Evolutionary conservation across 2,113 vertebrate species (phyloP).

Genomic region (Alligator mississippiensis): DNA sequence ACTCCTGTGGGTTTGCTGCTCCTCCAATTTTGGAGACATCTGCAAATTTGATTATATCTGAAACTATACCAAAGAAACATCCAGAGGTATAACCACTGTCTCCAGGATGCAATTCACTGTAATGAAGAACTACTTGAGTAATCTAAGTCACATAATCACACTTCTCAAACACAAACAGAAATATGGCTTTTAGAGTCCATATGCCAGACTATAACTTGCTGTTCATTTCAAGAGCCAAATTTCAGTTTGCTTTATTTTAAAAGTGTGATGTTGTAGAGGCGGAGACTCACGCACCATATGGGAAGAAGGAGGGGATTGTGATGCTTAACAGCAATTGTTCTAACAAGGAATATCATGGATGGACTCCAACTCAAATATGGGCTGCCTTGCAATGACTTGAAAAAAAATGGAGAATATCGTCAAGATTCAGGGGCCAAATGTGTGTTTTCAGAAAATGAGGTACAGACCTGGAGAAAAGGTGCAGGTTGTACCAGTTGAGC

Average conservation of each 20-base stretch:
- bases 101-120: not conserved
- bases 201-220: conserved; percentile 39
- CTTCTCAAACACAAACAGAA: conserved; percentile 9
- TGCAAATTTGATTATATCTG: not conserved
- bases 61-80: not conserved
- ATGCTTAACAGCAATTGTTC: conserved; percentile 59
- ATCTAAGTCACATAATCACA: not conserved
- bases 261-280: conserved; percentile 60
- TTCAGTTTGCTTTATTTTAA: conserved; percentile 26
- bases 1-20: conserved; percentile 19
- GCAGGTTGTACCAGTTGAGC: too few species aligned
- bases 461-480: too few species aligned
- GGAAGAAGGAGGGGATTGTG: conserved; percentile 6
- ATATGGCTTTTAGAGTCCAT: not conserved
- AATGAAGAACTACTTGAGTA: not conserved
- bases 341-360: conserved; percentile 34
- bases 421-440: not conserved
- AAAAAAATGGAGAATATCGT: not conserved
- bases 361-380: conserved; percentile 33
- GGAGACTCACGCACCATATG: not conserved
- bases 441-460: not conserved
- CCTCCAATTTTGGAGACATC: conserved; percentile 36
- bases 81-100: not conserved
- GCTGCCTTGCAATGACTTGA: conserved; percentile 26
- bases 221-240: conserved; percentile 31